Evolutionary conservation across 2,113 vertebrate species (phyloP).

Genomic region (Pelusios castaneus): DNA sequence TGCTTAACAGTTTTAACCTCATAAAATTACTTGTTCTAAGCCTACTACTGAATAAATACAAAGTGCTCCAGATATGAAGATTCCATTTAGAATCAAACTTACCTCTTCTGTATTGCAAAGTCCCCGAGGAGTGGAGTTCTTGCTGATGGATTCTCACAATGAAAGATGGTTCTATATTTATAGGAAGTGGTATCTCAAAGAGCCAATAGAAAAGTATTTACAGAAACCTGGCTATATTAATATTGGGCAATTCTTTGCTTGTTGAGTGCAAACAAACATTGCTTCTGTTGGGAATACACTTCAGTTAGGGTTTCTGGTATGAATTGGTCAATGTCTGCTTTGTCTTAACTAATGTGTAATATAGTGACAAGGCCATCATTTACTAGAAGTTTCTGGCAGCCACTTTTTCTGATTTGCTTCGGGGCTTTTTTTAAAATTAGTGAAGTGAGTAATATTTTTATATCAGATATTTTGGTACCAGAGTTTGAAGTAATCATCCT

Average conservation of each 20-base stretch:
- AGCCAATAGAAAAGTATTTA: background rate
- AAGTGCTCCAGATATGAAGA: background rate
- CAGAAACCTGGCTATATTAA: background rate
- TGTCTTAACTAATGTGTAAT: background rate
- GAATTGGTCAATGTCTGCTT: background rate
- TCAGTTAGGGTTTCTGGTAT: background rate
- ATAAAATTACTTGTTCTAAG: background rate
- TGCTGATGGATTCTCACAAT: background rate
- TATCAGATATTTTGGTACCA: background rate
- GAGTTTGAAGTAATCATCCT: background rate
- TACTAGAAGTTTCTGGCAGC: background rate
- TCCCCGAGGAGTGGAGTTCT: background rate
- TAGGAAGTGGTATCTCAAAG: background rate
- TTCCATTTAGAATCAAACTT: background rate
- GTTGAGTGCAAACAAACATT: background rate
- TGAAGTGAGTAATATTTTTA: background rate
- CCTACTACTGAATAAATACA: background rate
- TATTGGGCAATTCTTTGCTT: background rate
- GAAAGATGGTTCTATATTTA: background rate
- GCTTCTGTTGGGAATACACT: background rate
- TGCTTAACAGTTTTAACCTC: background rate
- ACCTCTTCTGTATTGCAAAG: background rate
- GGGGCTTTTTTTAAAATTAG: background rate
- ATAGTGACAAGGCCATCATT: background rate
- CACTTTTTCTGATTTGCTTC: background rate